phyloP scores from a whole-genome alignment of 2,888 invertebrate genomes.

The Rapana venosa region DNA sequence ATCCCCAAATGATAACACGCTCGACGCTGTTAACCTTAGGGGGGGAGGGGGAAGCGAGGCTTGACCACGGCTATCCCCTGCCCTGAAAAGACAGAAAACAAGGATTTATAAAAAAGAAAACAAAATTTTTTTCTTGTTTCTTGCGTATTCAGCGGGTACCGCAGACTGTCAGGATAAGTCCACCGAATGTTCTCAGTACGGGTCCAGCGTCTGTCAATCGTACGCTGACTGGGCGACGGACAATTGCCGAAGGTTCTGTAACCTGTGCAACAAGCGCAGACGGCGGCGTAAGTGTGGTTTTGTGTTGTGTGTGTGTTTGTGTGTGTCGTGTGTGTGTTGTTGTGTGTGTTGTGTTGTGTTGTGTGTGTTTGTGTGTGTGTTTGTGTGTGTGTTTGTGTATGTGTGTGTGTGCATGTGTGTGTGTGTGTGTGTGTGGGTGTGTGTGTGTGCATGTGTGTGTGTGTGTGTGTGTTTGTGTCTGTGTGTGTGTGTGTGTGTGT shows the following conservation, averaged over 20 bases:
- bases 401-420: neutral
- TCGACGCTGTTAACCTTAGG: no score
- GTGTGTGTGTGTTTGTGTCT: neutral
- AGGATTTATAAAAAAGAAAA: no score
- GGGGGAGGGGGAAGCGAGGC: no score
- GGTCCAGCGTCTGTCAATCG: conserved; percentile 53
- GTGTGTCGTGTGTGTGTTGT: neutral
- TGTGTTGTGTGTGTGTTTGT: neutral
- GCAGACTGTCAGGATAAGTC: conserved; percentile 38
- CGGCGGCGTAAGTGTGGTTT: neutral
- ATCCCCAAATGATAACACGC: no score
- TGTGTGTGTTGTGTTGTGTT: neutral
- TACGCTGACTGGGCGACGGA: conserved; percentile 58
- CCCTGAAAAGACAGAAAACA: no score
- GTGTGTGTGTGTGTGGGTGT: neutral
- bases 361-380: conserved; percentile 3
- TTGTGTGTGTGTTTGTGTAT: neutral
- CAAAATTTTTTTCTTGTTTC: neutral
- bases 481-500: neutral
- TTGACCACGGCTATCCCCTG: no score
- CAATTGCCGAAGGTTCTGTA: conserved; percentile 61
- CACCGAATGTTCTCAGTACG: conserved; percentile 56
- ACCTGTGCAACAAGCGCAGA: conserved; percentile 50
- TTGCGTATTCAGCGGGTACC: neutral
- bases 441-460: neutral